Base-by-base conservation (phyloP, 2,797 vertebrate genomes). In the Melanotaenia boesemani region DNA sequence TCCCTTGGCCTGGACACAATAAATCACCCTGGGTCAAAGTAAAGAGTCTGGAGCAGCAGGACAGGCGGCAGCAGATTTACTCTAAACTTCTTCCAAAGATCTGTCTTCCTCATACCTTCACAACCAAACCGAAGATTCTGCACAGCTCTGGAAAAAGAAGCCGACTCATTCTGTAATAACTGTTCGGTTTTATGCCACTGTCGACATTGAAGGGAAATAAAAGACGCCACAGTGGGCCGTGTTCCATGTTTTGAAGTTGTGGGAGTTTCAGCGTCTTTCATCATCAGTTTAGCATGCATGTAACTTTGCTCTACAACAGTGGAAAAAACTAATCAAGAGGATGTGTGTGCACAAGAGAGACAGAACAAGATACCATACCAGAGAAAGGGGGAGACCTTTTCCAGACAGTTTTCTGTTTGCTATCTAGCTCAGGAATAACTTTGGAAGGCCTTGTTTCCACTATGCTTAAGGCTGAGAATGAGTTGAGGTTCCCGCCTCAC, bases 261-360 rank as follows among this genome's bases (percentile, higher is more conserved):
- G 74, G 61, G 77, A 85, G 76, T 93, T 91, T 90, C 88, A 61
- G 75, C 65, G 76, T 89, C 86, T 93, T 93, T 94, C 92, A 91
- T 93, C 87, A 92, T 90, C 79, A 77, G 81, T 91, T 91, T 77
- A 80, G 78, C 83, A 48, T 75, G 81, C 82, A 90, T n/a, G n/a
- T 91, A 88, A 89, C 89, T 91, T 85, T 90, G 88, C 86, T 90
- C 61, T 69, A 72, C 77, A 67, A 74, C 79, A 61, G 36, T 78
- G 81, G 80, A 87, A 91, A 90, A 86, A 87, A 83, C 89, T 93
- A 86, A 91, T 93, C 88, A 75, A 81, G 79, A 81, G 74, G 62
- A 79, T 68, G 63, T 59, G 26, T 62, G 57, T 67, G 37, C 50
- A 60, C 68, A 63, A 34, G 41, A 58, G 37, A 66, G 41, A 63